These are phyloP conservation scores for Orgyia antiqua DNA, from an alignment of 2,888 invertebrate genomes.

Conservation along the genomic window DNA sequence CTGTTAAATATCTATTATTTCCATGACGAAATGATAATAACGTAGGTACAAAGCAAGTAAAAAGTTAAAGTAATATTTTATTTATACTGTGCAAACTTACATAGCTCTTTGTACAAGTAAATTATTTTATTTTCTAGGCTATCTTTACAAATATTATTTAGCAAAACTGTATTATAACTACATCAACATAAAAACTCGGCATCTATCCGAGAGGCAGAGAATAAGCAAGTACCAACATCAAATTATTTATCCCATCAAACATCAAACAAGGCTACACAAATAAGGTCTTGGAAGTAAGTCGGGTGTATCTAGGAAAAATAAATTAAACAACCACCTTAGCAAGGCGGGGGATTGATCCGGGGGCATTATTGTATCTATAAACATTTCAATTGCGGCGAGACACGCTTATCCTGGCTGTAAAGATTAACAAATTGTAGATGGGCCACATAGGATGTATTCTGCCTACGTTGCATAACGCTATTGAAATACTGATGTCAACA, in stretches of 20 bases:
- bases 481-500: too few relatives aligned
- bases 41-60: too few relatives aligned
- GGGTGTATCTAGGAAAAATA: conserved; percentile 51
- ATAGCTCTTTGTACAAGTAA: too few relatives aligned
- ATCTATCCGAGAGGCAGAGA: conserved; percentile 2
- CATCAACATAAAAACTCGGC: conserved; percentile 2
- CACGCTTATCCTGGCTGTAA: conserved; percentile 30
- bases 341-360: conserved; percentile 61
- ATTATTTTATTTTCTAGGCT: too few relatives aligned
- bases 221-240: conserved; percentile 17
- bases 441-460: neutral
- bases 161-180: conserved; percentile 1
- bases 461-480: too few relatives aligned
- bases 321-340: conserved; percentile 53
- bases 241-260: conserved; percentile 20
- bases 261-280: conserved; percentile 22
- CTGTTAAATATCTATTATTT: too few relatives aligned
- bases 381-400: conserved; percentile 65
- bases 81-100: too few relatives aligned
- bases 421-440: conserved; percentile 22
- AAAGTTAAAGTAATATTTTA: too few relatives aligned
- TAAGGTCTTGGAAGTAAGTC: conserved; percentile 29
- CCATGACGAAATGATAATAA: too few relatives aligned
- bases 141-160: too few relatives aligned
- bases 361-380: conserved; percentile 69